Evolutionary conservation across 1,140 invertebrate species (phyloP).

Genomic region (Pygmarrhopalites habei): DNA sequence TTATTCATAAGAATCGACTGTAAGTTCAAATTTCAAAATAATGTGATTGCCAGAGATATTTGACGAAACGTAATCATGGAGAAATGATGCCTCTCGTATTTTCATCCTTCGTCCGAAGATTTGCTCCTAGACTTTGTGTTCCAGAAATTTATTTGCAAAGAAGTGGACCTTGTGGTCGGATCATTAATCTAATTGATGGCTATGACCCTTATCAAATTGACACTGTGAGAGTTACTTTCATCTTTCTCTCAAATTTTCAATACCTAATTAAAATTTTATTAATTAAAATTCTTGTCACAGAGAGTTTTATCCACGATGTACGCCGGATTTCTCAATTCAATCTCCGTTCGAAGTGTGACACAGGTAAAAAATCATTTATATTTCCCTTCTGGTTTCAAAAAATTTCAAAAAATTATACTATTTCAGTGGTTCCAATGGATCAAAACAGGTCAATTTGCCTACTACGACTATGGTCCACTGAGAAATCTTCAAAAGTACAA

Average conservation of each 20-base stretch:
- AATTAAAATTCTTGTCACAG: neutral
- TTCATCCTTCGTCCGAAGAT: neutral
- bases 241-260: neutral
- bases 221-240: constrained; percentile 9
- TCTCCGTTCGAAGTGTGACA: constrained; percentile 16
- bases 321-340: constrained; percentile 4
- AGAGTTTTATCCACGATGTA: constrained; percentile 7
- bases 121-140: constrained; percentile 14
- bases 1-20: no score
- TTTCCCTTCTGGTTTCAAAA: no score
- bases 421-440: constrained; percentile 26
- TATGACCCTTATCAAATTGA: constrained; percentile 9
- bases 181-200: constrained; percentile 11
- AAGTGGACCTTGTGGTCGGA: constrained; percentile 7
- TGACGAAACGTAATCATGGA: no score
- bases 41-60: no score
- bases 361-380: neutral
- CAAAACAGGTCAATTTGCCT: constrained; percentile 40
- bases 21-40: no score
- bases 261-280: neutral
- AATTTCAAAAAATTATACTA: no score
- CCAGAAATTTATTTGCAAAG: constrained; percentile 9
- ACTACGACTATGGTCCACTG: constrained; percentile 45
- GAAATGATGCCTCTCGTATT: constrained; percentile 13
- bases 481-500: constrained; percentile 44